Base-by-base conservation (phyloP, 2,888 invertebrate genomes). In the Pristionchus exspectatus region DNA sequence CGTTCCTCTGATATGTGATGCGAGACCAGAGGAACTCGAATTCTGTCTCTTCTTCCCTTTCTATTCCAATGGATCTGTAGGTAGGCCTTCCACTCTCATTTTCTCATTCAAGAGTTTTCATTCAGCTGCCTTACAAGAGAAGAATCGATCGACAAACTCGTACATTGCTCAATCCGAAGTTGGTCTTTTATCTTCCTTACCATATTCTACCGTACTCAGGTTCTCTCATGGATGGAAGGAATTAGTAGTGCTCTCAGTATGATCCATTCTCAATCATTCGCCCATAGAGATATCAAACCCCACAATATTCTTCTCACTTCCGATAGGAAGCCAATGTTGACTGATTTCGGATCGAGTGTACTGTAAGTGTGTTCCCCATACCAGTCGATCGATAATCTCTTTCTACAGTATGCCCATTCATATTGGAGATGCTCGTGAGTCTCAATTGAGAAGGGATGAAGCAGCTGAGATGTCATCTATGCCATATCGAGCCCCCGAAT, bases 381-480 rank as follows among this genome's bases (percentile, higher is more conserved):
- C 56, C 24, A 14, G 16, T 54, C 30, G 30, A 88, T 74, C 74
- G 54, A 74, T 88, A n/a, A 54, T 69, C 44, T 24, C 38, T 12
- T 38, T 33, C 81, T 92, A 91, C 77, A 92, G 92, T 50, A 92
- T 95, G 90, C 95, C 95, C 21, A 94, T 95, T 81, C 95, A 95
- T 14, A 95, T 94, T 33, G 94, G 92, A 33, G 91, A 95, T 30
- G 92, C 95, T n/a, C 95, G 95, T 38, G 95, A 95, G 16, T 93
- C 94, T 54, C 92, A 92, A 88, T 90, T 93, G 33, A 95, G 97
- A 77, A 97, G 97, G 95, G 98, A 98, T 95, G 95, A 97, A 87
- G 97, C 97, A 1, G 97, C 97, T 86, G 97, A 98, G 95, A 96
- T 97, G 90, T 97, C 97, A 95, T 97, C 97, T 44, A 97, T 98